Conservation (phyloP, 1,140 invertebrate genomes). For the Centruroides vittatus region DNA sequence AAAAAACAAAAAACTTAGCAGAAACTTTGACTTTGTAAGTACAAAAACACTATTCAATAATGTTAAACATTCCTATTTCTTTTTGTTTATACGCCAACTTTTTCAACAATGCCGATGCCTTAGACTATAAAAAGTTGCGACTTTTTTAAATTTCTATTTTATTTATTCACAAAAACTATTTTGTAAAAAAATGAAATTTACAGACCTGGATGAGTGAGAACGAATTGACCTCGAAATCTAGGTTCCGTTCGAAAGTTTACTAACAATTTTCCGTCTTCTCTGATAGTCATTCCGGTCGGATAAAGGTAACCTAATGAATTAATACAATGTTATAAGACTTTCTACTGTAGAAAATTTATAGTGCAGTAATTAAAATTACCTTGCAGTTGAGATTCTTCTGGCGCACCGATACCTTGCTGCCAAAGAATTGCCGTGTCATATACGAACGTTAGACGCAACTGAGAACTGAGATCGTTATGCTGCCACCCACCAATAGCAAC, state of each 20-base stretch:
- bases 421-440: conserved; percentile 32
- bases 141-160: too few species aligned
- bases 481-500: conserved; percentile 26
- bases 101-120: too few species aligned
- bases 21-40: too few species aligned
- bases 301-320: conserved; percentile 25
- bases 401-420: conserved; percentile 28
- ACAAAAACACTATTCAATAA: too few species aligned
- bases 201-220: conserved; percentile 23
- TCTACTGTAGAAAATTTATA: background rate
- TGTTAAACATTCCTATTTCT: too few species aligned
- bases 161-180: too few species aligned
- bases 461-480: conserved; percentile 27
- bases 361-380: conserved; percentile 16
- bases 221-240: conserved; percentile 30
- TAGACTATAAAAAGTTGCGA: too few species aligned
- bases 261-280: conserved; percentile 25
- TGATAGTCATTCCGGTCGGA: conserved; percentile 29
- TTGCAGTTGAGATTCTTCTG: conserved; percentile 21
- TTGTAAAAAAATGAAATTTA: background rate
- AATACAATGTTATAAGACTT: background rate
- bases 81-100: too few species aligned
- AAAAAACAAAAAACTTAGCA: too few species aligned
- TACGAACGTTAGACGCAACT: conserved; percentile 29
- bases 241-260: conserved; percentile 30